Percentiles rank a stretch among this genome's conserved stretches.
Conservation (phyloP, 2,113 vertebrate genomes). For the Pithys albifrons region DNA sequence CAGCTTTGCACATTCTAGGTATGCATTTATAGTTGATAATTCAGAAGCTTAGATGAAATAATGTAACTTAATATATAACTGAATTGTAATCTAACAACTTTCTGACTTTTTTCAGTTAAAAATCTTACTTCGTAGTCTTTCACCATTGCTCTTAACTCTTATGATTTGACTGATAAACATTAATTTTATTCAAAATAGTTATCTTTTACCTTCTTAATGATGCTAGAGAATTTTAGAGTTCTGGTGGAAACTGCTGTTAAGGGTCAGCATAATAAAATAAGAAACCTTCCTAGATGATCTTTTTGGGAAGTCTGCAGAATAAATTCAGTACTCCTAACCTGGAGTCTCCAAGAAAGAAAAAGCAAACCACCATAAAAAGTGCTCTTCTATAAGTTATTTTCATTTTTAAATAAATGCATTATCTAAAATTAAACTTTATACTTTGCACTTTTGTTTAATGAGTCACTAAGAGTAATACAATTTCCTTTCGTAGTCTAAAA, state of each 20-base stretch:
- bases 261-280: not conserved
- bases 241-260: not conserved
- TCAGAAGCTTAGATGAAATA: not conserved
- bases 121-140: not conserved
- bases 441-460: not conserved
- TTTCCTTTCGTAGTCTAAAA: not conserved
- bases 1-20: conserved; percentile 97
- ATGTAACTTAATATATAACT: not conserved
- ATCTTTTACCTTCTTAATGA: not conserved
- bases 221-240: not conserved
- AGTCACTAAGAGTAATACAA: not conserved
- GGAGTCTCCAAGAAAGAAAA: not conserved
- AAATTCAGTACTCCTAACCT: not conserved
- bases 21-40: conserved; percentile 12
- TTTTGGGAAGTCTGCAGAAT: not conserved
- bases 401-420: not conserved
- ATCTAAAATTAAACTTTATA: not conserved
- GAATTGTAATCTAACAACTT: not conserved
- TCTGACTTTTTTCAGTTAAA: not conserved
- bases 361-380: not conserved
- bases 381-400: not conserved
- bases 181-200: not conserved
- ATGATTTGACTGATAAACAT: not conserved
- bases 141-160: not conserved
- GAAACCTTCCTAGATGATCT: not conserved